A percentile compares a stretch with the other conserved stretches of the same genome.
Evolutionary conservation across 2,113 vertebrate genomes (phyloP).

Genomic region (Erythrolamprus reginae): DNA sequence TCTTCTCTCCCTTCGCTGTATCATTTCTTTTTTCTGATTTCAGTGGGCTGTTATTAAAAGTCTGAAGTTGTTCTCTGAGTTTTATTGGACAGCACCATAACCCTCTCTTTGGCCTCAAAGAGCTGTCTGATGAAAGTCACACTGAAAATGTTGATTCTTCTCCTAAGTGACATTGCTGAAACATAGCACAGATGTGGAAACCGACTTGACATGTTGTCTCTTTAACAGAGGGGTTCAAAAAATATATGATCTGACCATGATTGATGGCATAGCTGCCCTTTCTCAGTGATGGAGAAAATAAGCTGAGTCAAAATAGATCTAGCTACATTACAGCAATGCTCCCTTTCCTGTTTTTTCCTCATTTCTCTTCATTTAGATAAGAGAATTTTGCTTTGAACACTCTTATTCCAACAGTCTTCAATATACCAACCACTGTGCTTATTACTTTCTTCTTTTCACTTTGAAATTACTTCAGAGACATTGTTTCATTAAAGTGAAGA

Average conservation of each 20-base stretch:
- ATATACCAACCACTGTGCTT: constrained; percentile 53
- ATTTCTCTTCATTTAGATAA: constrained; percentile 63
- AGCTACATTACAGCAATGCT: constrained; percentile 14
- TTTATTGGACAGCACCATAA: constrained; percentile 21
- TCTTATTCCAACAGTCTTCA: constrained; percentile 53
- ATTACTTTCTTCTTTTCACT: constrained; percentile 58
- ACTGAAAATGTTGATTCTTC: constrained; percentile 26
- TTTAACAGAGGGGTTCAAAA: constrained; percentile 38
- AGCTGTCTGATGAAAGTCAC: constrained; percentile 41
- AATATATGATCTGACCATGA: constrained; percentile 56
- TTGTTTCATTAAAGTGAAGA: constrained; percentile 37
- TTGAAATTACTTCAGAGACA: constrained; percentile 52
- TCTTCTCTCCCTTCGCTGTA: neutral
- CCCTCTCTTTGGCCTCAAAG: constrained; percentile 28
- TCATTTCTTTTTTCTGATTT: constrained; percentile 27
- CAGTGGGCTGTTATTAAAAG: neutral
- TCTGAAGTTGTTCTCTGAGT: constrained; percentile 34
- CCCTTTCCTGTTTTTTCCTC: constrained; percentile 41
- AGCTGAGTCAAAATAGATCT: constrained; percentile 52
- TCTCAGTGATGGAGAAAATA: constrained; percentile 52
- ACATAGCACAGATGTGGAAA: constrained; percentile 36
- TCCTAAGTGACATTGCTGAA: constrained; percentile 43
- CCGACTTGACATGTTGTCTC: constrained; percentile 50
- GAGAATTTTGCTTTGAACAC: constrained; percentile 52
- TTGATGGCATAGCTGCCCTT: constrained; percentile 52